Evolutionary conservation across 2,797 vertebrate species (phyloP).

Genomic region (Rachycentron canadum): DNA sequence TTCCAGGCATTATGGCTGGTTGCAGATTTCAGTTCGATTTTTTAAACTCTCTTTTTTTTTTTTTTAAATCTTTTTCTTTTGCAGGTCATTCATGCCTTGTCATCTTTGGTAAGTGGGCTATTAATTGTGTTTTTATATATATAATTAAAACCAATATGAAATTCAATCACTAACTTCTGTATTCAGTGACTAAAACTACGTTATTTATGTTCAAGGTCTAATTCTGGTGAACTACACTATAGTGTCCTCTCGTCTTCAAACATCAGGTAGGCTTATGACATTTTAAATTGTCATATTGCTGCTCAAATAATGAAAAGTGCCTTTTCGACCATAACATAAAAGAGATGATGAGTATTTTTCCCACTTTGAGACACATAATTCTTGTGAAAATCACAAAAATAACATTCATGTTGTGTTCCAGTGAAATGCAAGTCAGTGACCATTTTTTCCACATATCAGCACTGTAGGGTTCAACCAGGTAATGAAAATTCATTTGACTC

Average conservation of each 20-base stretch:
- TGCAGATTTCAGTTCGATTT: not conserved
- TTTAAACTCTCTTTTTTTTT: not conserved
- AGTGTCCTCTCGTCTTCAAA: not conserved
- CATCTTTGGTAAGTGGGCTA: constrained; percentile 54
- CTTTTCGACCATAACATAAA: not conserved
- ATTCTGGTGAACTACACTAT: constrained; percentile 1
- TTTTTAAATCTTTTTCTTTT: constrained; percentile 12
- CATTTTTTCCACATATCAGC: constrained; percentile 18
- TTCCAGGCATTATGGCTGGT: constrained; percentile 31
- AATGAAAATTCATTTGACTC: constrained; percentile 25
- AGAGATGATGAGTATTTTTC: not conserved
- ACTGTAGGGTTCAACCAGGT: constrained; percentile 76
- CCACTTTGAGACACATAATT: not conserved
- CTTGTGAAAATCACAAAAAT: too few species aligned
- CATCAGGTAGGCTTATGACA: constrained; percentile 22
- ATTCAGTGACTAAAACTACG: not conserved
- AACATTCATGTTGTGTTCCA: constrained; percentile 50
- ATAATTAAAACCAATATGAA: not conserved
- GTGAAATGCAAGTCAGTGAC: not conserved
- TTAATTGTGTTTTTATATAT: too few species aligned
- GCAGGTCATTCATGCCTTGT: not conserved
- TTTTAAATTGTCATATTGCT: not conserved
- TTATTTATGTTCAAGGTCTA: constrained; percentile 56
- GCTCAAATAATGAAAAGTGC: not conserved
- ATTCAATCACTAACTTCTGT: not conserved